Conservation (phyloP, 2,113 vertebrate species). For the Oenanthe melanoleuca region DNA sequence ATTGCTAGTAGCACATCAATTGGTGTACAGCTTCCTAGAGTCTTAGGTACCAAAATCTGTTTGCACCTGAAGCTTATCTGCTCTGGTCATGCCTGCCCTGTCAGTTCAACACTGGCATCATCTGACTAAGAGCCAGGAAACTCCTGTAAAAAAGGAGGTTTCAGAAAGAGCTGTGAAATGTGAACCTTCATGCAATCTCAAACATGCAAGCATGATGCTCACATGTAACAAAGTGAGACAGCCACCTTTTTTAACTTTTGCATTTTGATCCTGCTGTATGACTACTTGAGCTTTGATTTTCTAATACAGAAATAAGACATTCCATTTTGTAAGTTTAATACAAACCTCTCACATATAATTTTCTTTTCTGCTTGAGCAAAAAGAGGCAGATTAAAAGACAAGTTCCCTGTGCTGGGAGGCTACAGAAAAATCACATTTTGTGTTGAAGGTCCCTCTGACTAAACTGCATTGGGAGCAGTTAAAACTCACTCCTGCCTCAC, state of each 20-base stretch:
- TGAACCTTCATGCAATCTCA: background rate
- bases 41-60: background rate
- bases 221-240: background rate
- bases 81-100: background rate
- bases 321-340: background rate
- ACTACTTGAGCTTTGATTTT: background rate
- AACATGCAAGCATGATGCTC: background rate
- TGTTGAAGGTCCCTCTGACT: background rate
- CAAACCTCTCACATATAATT: accelerated
- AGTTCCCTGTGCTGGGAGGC: background rate
- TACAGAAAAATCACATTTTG: background rate
- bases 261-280: background rate
- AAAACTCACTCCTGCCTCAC: background rate
- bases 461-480: background rate
- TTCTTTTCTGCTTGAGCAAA: background rate
- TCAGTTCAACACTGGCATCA: background rate
- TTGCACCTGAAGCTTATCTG: background rate
- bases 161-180: background rate
- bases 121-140: background rate
- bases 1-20: background rate
- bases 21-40: background rate
- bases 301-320: background rate
- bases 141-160: background rate
- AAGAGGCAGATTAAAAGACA: background rate
- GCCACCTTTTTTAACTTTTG: background rate